Conservation (phyloP, 2,113 vertebrate genomes). For the Hemibagrus wyckioides region DNA sequence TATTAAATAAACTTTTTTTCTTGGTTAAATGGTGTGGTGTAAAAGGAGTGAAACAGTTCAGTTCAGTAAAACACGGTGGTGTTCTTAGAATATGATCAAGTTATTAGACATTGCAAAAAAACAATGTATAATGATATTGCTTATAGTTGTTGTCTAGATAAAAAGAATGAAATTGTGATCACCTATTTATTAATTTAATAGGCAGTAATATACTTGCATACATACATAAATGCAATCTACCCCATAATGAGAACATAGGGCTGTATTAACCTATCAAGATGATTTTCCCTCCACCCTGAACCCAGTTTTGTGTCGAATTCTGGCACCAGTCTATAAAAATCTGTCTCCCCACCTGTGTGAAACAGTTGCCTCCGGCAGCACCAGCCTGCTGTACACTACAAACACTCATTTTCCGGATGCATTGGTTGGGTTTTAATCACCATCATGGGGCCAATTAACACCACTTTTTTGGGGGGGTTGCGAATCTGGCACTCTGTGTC, state of each 20-base stretch:
- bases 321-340: conserved; percentile 33
- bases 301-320: conserved; percentile 8
- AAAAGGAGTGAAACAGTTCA: background rate
- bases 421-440: conserved; percentile 35
- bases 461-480: conserved; percentile 19
- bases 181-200: background rate
- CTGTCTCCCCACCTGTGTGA: conserved; percentile 45
- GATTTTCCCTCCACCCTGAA: background rate
- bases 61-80: no score
- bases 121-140: background rate
- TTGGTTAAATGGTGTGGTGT: background rate
- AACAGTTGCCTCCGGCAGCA: conserved; percentile 10
- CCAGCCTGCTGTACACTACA: conserved; percentile 14
- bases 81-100: background rate
- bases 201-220: background rate
- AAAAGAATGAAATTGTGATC: background rate
- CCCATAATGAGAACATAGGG: background rate
- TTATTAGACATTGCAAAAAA: background rate
- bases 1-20: background rate
- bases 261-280: background rate
- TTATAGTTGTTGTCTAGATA: background rate
- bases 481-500: conserved; percentile 29
- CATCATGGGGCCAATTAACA: conserved; percentile 49
- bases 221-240: no score
- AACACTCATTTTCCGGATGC: conserved; percentile 19